These are phyloP conservation scores for Pholis gunnellus DNA, from an alignment of 2,113 vertebrate species.

Conservation along the genomic window DNA sequence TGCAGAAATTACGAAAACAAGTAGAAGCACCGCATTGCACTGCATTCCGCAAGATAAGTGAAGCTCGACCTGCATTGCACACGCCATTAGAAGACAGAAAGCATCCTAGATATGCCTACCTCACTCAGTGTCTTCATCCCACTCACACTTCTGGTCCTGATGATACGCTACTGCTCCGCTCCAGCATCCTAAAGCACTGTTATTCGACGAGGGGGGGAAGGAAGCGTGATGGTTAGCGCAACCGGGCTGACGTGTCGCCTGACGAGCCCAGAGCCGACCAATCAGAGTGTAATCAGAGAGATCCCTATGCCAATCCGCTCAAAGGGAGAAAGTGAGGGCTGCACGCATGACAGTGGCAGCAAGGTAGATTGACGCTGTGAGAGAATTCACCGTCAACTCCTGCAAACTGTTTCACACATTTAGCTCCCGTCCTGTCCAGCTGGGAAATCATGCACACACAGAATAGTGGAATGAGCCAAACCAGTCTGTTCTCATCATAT, in stretches of 20 bases:
- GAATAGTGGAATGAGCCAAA: neutral
- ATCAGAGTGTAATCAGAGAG: slow-evolving; percentile 67
- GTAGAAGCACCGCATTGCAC: slow-evolving; percentile 15
- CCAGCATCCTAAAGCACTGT: slow-evolving; percentile 76
- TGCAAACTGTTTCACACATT: slow-evolving; percentile 26
- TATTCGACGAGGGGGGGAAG: slow-evolving; percentile 51
- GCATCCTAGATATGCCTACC: slow-evolving; percentile 65
- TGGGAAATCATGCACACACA: neutral
- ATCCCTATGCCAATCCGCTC: slow-evolving; percentile 73
- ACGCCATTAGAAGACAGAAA: slow-evolving; percentile 5
- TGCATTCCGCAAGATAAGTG: neutral
- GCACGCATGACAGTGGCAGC: slow-evolving; percentile 56
- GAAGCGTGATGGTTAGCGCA: slow-evolving; percentile 61
- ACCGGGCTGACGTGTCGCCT: slow-evolving; percentile 51
- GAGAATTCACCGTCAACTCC: slow-evolving; percentile 67
- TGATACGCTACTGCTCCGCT: slow-evolving; percentile 64
- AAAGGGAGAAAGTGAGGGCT: slow-evolving; percentile 24
- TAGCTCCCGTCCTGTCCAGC: too few relatives aligned
- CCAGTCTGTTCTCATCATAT: neutral
- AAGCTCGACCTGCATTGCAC: neutral
- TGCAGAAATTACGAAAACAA: slow-evolving; percentile 28
- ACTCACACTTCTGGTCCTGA: slow-evolving; percentile 74
- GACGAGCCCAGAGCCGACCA: slow-evolving; percentile 66
- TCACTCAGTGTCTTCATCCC: slow-evolving; percentile 73
- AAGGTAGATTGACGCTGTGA: slow-evolving; percentile 84